Evolutionary conservation across 1,140 invertebrate genomes (phyloP).

Genomic region (Trichomalopsis sarcophagae): DNA sequence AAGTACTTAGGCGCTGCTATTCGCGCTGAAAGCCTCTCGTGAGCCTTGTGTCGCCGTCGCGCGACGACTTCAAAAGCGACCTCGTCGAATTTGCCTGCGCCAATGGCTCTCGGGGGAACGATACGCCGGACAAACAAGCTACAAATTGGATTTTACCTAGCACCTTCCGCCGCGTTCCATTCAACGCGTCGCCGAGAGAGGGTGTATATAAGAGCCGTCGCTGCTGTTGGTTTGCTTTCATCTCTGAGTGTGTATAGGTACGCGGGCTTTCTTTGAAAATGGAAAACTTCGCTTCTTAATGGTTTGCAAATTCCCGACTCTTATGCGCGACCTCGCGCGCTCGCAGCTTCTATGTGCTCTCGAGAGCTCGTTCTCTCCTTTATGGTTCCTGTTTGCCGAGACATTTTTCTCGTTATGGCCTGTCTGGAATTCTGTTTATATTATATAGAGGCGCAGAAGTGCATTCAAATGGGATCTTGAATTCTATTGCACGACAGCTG

Average conservation of each 20-base stretch:
- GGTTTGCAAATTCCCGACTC: slow-evolving; percentile 31
- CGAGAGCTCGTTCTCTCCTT: neutral
- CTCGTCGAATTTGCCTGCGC: slow-evolving; percentile 17
- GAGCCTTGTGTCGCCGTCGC: neutral
- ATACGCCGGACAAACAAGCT: slow-evolving; percentile 57
- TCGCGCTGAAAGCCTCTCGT: slow-evolving; percentile 6
- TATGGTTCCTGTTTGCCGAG: neutral
- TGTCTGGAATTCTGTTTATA: neutral
- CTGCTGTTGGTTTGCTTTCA: slow-evolving; percentile 15
- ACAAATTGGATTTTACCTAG: slow-evolving; percentile 59
- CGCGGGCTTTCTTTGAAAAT: slow-evolving; percentile 27
- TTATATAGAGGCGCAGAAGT: neutral
- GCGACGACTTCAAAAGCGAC: slow-evolving; percentile 11
- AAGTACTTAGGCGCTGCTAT: slow-evolving; percentile 38
- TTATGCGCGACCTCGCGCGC: neutral
- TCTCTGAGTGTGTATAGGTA: neutral
- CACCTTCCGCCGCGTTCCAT: neutral
- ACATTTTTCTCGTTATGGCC: slow-evolving; percentile 13
- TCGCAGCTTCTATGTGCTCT: neutral
- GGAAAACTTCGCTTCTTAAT: slow-evolving; percentile 30
- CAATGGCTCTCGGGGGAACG: slow-evolving; percentile 55
- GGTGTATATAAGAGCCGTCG: neutral
- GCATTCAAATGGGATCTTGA: neutral
- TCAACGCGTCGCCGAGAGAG: neutral
- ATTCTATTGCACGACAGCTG: neutral